Percentiles rank a stretch among this genome's conserved stretches.
Evolutionary conservation across 53 echinoderm and acorn worm genomes (phyloP).

Genomic region (Luidia sarsii): DNA sequence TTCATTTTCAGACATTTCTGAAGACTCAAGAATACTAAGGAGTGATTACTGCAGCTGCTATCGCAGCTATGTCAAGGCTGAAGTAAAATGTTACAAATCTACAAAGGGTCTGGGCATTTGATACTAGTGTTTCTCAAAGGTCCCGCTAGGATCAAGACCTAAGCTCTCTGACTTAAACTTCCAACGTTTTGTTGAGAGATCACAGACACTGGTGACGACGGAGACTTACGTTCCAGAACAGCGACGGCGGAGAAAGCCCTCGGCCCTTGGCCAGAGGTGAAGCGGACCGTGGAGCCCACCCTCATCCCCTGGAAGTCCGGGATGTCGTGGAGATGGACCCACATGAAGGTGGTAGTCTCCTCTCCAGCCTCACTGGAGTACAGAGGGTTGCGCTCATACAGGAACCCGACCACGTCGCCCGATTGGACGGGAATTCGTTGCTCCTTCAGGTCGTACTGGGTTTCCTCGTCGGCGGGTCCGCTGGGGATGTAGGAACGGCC

Average conservation of each 20-base stretch:
- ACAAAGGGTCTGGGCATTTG: too few relatives aligned
- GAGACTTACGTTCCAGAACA: slow-evolving; percentile 17
- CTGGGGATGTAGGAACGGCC: slow-evolving; percentile 32
- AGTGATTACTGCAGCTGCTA: too few relatives aligned
- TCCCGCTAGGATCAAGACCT: too few relatives aligned
- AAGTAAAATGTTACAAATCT: too few relatives aligned
- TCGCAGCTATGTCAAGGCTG: too few relatives aligned
- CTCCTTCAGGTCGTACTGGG: not conserved
- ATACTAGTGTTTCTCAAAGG: too few relatives aligned
- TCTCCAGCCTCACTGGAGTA: slow-evolving; percentile 47
- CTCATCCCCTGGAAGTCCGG: slow-evolving; percentile 13
- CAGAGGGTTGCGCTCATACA: slow-evolving; percentile 39
- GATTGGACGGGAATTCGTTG: slow-evolving; percentile 32
- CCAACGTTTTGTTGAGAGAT: not conserved
- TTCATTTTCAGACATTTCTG: too few relatives aligned
- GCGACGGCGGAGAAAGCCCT: slow-evolving; percentile 32
- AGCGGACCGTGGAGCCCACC: slow-evolving; percentile 1
- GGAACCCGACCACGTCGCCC: slow-evolving; percentile 33
- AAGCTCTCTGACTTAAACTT: too few relatives aligned
- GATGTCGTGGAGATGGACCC: slow-evolving; percentile 36
- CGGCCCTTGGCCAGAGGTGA: not conserved
- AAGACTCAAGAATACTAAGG: too few relatives aligned
- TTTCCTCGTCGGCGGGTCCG: slow-evolving; percentile 4
- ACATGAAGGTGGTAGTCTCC: slow-evolving; percentile 25
- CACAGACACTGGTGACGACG: too few relatives aligned